Percentiles rank a stretch among this genome's conserved stretches.
These are phyloP conservation scores for Melipona beecheii DNA, from an alignment of 2,888 invertebrate species.

Conservation along the genomic window DNA sequence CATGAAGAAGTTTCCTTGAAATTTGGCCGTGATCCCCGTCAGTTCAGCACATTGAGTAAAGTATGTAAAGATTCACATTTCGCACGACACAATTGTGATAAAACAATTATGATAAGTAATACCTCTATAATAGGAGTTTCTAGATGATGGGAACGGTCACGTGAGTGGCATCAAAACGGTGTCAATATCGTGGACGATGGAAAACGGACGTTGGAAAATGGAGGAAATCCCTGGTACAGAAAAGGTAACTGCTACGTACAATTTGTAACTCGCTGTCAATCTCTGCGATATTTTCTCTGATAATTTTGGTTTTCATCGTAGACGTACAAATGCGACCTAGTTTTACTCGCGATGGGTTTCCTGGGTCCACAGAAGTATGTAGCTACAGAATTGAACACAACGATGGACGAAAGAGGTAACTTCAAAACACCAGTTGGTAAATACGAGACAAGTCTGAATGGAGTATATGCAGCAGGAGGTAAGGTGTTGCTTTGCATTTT, in stretches of 20 bases:
- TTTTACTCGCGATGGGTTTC: slow-evolving; percentile 99
- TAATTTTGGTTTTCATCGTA: slow-evolving; percentile 63
- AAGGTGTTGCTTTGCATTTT: slow-evolving; percentile 71
- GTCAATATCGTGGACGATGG: slow-evolving; percentile 97
- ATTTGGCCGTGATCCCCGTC: slow-evolving; percentile 96
- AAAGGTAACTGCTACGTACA: slow-evolving; percentile 82
- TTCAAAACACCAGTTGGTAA: slow-evolving; percentile 91
- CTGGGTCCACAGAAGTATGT: slow-evolving; percentile 97
- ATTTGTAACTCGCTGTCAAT: not conserved
- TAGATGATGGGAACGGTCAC: slow-evolving; percentile 94
- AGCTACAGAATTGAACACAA: slow-evolving; percentile 91
- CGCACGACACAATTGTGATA: too few species aligned
- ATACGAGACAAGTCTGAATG: slow-evolving; percentile 92
- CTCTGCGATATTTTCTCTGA: not conserved
- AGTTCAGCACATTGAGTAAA: slow-evolving; percentile 96
- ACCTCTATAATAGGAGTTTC: slow-evolving; percentile 88
- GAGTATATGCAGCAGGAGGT: slow-evolving; percentile 98
- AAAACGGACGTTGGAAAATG: slow-evolving; percentile 97
- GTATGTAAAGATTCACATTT: slow-evolving; percentile 76
- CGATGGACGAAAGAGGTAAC: slow-evolving; percentile 96
- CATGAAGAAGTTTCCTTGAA: slow-evolving; percentile 94
- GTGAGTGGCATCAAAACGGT: slow-evolving; percentile 96
- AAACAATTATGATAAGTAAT: not conserved
- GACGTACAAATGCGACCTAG: slow-evolving; percentile 94
- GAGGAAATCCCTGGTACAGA: slow-evolving; percentile 92